Evolutionary conservation across 2,113 vertebrate species (phyloP), one percentile per base, ranked within the genome.

Genomic region (Neodontobutis hainanensis): DNA sequence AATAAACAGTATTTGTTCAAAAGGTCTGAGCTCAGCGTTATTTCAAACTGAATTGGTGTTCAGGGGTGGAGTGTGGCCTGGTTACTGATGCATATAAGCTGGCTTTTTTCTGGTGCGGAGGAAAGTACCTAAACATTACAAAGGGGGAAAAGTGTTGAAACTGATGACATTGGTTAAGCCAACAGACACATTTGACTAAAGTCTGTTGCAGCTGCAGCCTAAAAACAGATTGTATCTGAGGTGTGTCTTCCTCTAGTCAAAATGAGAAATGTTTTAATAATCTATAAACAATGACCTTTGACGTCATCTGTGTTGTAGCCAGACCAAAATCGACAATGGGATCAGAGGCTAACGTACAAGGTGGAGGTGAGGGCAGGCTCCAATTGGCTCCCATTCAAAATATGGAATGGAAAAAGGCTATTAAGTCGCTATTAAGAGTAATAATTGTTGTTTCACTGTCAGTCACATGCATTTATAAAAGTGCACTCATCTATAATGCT

Each of bases 41-140:
- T n/a, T 12, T 53, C 3, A 53, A 53, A 35, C 3, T 53, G 51
- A 5, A 27, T 27, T 43, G 49, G 5, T 8, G 43, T 68, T 56
- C 72, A 7, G 8, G 44, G 77, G 72, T 55, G 82, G 68, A 79
- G 61, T 8, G 5, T 8, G 36, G 57, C 43, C 53, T 78, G 83
- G 8, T 66, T 70, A 81, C 14, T 70, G 67, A 51, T 63, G 65
- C 75, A 38, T 78, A 61, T 80, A 70, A 38, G 40, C 43, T 61
- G 40, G 0, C 57, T 38, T 34, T 65, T 57, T 68, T 65, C 59
- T 3, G 15, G 10, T 51, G 5, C 3, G 5, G 59, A 56, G 83
- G 87, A 86, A 90, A 90, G 83, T 90, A 87, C 88, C 87, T 62
- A 80, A 63, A 66, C 15, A 48, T 68, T 60, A 1, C 14, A 27